These are phyloP conservation scores for Protomyctophum bolini DNA, from an alignment of 2,113 vertebrate genomes.

Conservation along the genomic window DNA sequence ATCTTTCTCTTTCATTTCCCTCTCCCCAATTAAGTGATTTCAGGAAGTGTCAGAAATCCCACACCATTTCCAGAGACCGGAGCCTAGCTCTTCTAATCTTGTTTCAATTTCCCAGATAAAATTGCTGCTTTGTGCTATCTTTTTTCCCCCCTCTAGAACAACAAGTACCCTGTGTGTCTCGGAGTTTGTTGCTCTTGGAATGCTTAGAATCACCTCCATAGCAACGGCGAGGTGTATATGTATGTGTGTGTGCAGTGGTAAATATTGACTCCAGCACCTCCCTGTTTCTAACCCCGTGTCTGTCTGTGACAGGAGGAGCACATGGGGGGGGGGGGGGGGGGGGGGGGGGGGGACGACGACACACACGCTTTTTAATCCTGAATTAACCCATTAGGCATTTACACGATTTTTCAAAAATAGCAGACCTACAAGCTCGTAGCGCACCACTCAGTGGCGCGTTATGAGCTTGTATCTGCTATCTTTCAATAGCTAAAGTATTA, in stretches of 20 bases:
- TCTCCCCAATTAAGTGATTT: slow-evolving; percentile 1
- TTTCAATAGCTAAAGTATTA: too few relatives aligned
- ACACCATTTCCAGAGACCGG: slow-evolving; percentile 24
- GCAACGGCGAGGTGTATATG: slow-evolving; percentile 50
- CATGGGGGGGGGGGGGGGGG: background rate
- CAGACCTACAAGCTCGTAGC: too few relatives aligned
- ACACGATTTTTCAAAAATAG: too few relatives aligned
- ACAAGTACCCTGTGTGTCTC: too few relatives aligned
- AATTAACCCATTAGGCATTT: too few relatives aligned
- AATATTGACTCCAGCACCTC: slow-evolving; percentile 78
- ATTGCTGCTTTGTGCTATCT: slow-evolving; percentile 15
- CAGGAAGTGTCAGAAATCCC: slow-evolving; percentile 45
- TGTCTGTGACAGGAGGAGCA: slow-evolving; percentile 51
- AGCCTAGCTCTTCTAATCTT: slow-evolving; percentile 39
- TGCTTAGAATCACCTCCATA: slow-evolving; percentile 70
- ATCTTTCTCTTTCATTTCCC: background rate
- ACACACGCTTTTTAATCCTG: slow-evolving; percentile 50
- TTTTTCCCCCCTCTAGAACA: too few relatives aligned
- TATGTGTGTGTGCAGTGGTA: slow-evolving; percentile 60
- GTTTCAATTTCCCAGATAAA: slow-evolving; percentile 29
- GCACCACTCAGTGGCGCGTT: too few relatives aligned
- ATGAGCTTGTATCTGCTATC: too few relatives aligned
- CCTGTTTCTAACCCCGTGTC: slow-evolving; percentile 39
- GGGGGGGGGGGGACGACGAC: background rate
- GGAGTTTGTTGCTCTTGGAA: slow-evolving; percentile 65